Percentiles rank a stretch among this genome's conserved stretches.
Conservation (phyloP, 1,140 invertebrate species). For the Drosophila nikananu region DNA sequence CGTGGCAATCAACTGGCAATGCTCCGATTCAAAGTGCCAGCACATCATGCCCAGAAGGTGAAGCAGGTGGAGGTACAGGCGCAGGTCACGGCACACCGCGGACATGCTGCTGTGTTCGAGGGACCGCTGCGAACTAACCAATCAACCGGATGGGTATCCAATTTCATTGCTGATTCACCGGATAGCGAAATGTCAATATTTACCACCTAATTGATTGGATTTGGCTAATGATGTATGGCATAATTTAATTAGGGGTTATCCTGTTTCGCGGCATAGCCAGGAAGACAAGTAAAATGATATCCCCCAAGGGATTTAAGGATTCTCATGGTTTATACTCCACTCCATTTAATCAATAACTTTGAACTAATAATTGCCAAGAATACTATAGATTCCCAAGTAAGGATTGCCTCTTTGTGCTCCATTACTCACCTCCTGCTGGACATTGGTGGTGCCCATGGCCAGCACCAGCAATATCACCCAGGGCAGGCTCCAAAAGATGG, state of each 20-base stretch:
- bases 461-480: slow-evolving; percentile 19
- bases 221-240: not conserved
- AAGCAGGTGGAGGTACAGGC: slow-evolving; percentile 43
- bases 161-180: slow-evolving; percentile 13
- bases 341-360: not conserved
- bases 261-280: not conserved
- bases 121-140: slow-evolving; percentile 15
- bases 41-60: slow-evolving; percentile 54
- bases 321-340: not conserved
- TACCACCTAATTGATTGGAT: slow-evolving; percentile 22
- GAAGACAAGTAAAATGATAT: not conserved
- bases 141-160: slow-evolving; percentile 30
- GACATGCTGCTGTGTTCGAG: slow-evolving; percentile 53
- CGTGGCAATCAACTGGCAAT: slow-evolving; percentile 35
- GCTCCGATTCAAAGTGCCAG: slow-evolving; percentile 36
- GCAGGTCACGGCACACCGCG: slow-evolving; percentile 42
- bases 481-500: slow-evolving; percentile 16
- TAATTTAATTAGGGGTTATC: slow-evolving; percentile 3
- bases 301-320: not conserved
- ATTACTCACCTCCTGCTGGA: slow-evolving; percentile 34
- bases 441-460: slow-evolving; percentile 17
- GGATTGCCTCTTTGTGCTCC: rapidly evolving
- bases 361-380: too few species aligned
- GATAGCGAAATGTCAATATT: slow-evolving; percentile 19
- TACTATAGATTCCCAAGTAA: not conserved